Percentiles rank a stretch among this genome's conserved stretches.
Conservation (phyloP, 2,888 invertebrate genomes). For the Steinernema hermaphroditum region DNA sequence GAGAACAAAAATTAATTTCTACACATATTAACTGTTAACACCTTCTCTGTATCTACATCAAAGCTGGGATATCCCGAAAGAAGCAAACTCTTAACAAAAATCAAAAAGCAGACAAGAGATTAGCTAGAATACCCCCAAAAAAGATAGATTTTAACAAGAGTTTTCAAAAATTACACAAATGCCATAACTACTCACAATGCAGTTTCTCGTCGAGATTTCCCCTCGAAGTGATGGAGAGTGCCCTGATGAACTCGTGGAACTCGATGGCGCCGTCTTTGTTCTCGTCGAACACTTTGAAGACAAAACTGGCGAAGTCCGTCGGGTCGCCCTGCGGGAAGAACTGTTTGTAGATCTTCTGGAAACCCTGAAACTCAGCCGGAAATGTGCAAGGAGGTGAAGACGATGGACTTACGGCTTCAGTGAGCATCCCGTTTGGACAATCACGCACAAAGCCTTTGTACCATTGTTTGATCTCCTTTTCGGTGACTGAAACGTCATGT, state of each 20-base stretch:
- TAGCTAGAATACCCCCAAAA: too few species aligned
- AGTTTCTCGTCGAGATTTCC: constrained; percentile 97
- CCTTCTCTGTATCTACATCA: too few species aligned
- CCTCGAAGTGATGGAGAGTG: constrained; percentile 94
- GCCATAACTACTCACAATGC: constrained; percentile 87
- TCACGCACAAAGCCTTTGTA: constrained; percentile 83
- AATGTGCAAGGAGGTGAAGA: not conserved
- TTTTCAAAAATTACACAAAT: too few species aligned
- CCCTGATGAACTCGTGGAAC: constrained; percentile 97
- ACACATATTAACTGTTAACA: too few species aligned
- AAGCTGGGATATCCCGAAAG: too few species aligned
- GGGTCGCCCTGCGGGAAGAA: constrained; percentile 99
- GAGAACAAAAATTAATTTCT: too few species aligned
- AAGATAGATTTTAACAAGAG: too few species aligned
- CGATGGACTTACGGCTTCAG: constrained; percentile 81
- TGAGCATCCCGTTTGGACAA: constrained; percentile 90
- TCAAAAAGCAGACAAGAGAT: too few species aligned
- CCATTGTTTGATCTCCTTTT: constrained; percentile 69
- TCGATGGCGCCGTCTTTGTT: constrained; percentile 99
- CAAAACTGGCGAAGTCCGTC: constrained; percentile 94
- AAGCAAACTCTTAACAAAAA: too few species aligned
- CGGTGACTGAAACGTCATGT: constrained; percentile 68
- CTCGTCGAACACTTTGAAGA: constrained; percentile 97
- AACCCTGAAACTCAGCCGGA: constrained; percentile 76
- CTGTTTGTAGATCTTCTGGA: constrained; percentile 98